A percentile compares a stretch with the other conserved stretches of the same genome.
phyloP scores from a whole-genome alignment of 2,797 vertebrate species.

The Semaprochilodus insignis region DNA sequence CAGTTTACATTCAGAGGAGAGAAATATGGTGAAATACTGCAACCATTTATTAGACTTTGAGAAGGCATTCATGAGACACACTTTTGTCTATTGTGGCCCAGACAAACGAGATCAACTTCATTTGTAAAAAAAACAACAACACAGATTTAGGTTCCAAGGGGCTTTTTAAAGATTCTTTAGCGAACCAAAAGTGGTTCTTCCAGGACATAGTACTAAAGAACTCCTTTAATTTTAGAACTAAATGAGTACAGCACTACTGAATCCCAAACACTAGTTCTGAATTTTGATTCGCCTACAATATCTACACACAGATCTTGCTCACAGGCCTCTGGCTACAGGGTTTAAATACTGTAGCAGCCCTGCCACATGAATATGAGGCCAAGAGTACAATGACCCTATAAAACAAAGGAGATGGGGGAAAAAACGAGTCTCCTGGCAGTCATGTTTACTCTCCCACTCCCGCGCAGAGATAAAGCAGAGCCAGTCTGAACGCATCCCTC shows the following conservation, averaged over 20 bases:
- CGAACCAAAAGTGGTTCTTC: not conserved
- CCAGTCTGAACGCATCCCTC: slow-evolving; percentile 40
- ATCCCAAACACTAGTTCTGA: not conserved
- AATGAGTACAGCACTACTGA: not conserved
- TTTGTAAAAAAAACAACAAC: no score
- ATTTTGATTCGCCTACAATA: not conserved
- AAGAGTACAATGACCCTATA: slow-evolving; percentile 34
- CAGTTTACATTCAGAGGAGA: no score
- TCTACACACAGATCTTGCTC: not conserved
- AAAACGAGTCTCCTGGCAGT: slow-evolving; percentile 29
- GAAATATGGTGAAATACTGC: no score
- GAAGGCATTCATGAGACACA: no score
- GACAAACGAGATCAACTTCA: no score
- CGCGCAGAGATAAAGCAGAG: slow-evolving; percentile 42
- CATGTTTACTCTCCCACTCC: slow-evolving; percentile 47
- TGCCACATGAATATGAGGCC: not conserved
- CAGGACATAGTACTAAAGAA: not conserved
- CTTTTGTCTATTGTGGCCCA: no score
- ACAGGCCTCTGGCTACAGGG: slow-evolving; percentile 1
- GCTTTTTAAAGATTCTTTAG: not conserved
- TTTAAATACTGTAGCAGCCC: slow-evolving; percentile 9
- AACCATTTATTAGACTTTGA: no score
- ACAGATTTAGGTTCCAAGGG: no score
- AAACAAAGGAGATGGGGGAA: slow-evolving; percentile 24
- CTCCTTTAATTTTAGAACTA: not conserved